Percentiles rank a stretch among this genome's conserved stretches.
Conservation (phyloP, 2,797 vertebrate species). For the Potorous gilbertii region DNA sequence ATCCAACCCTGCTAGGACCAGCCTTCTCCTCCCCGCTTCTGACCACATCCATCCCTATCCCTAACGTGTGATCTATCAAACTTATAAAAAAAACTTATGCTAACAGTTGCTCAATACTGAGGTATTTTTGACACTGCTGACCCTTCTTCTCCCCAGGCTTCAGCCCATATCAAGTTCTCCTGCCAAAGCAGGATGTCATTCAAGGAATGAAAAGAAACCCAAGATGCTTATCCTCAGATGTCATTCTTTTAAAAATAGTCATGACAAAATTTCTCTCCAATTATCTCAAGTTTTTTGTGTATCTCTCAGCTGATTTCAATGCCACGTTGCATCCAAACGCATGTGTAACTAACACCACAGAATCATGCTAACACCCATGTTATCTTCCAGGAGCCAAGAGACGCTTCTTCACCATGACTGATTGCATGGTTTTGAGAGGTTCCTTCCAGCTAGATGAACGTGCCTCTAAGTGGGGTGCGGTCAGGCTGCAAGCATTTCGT, state of each 20-base stretch:
- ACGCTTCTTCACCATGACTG: neutral
- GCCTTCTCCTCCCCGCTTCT: neutral
- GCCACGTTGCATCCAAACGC: neutral
- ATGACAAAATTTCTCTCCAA: constrained; percentile 7
- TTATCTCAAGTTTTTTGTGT: neutral
- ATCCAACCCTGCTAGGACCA: neutral
- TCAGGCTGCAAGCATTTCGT: neutral
- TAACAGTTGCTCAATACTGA: neutral
- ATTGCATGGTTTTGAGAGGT: neutral
- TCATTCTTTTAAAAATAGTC: constrained; percentile 10
- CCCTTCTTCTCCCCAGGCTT: neutral
- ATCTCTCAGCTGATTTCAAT: neutral
- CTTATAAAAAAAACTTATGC: neutral
- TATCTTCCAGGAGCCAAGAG: neutral
- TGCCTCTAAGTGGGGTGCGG: neutral
- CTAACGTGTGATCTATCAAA: constrained; percentile 28
- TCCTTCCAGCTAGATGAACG: neutral
- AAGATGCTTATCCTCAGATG: neutral
- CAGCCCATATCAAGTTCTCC: neutral
- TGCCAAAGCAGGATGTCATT: constrained; percentile 14
- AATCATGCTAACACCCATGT: neutral
- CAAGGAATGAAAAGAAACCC: neutral
- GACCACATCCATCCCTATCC: neutral
- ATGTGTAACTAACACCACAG: neutral
- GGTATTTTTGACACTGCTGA: constrained; percentile 12